phyloP scores from a whole-genome alignment of 2,888 invertebrate species.

The Phortica okadai region DNA sequence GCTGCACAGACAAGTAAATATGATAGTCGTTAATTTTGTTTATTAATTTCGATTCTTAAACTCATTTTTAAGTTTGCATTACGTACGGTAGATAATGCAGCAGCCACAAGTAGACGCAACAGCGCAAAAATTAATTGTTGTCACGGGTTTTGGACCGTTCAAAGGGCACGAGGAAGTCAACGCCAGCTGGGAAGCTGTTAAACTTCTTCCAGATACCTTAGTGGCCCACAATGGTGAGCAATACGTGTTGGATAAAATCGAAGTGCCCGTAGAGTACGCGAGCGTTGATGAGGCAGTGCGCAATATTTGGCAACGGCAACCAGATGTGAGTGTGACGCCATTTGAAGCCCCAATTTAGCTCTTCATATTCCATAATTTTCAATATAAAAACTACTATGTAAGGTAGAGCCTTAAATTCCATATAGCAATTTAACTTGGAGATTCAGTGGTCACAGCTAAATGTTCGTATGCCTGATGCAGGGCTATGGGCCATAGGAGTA shows the following conservation, averaged over 20 bases:
- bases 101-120: background rate
- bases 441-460: no score
- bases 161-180: conserved; percentile 80
- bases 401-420: background rate
- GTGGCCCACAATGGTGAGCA: conserved; percentile 71
- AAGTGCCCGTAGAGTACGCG: conserved; percentile 82
- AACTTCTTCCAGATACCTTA: conserved; percentile 77
- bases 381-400: background rate
- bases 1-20: no score
- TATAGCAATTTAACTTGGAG: no score
- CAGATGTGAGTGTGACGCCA: conserved; percentile 77
- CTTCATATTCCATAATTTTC: background rate
- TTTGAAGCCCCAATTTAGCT: conserved; percentile 50
- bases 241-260: conserved; percentile 78
- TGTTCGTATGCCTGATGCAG: no score
- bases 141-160: conserved; percentile 90
- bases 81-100: background rate
- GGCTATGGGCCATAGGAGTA: no score
- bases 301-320: conserved; percentile 81
- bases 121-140: conserved; percentile 72
- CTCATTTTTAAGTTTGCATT: background rate
- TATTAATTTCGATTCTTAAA: no score
- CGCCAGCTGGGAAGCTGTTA: conserved; percentile 88
- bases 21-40: no score
- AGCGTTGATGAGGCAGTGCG: conserved; percentile 80